phyloP scores from a whole-genome alignment of 2,888 invertebrate genomes.

The Brachylomia viminalis region DNA sequence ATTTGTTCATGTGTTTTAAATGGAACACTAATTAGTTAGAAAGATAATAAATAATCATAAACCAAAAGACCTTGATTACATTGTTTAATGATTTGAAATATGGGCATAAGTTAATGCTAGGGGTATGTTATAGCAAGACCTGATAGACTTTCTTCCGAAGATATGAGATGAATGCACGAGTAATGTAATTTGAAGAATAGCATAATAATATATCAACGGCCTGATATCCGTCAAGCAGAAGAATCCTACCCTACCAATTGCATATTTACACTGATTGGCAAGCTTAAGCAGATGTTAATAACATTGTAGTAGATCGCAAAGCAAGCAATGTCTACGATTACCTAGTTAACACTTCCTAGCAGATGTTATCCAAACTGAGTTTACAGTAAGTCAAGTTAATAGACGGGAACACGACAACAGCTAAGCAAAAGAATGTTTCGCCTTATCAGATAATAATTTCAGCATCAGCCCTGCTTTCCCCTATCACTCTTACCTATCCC shows the following conservation, averaged over 20 bases:
- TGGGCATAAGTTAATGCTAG: not conserved
- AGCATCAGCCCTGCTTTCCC: conserved; percentile 12
- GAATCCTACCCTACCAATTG: not conserved
- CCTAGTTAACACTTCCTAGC: not conserved
- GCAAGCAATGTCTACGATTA: not conserved
- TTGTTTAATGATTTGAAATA: not conserved
- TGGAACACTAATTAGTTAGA: not conserved
- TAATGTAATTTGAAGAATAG: not conserved
- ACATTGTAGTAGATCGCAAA: not conserved
- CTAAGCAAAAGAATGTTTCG: not conserved
- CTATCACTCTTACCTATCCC: not conserved
- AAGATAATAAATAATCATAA: conserved; percentile 9
- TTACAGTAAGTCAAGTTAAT: not conserved
- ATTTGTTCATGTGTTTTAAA: conserved; percentile 29
- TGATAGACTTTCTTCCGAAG: not conserved
- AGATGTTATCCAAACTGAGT: not conserved
- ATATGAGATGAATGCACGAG: not conserved
- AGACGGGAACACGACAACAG: not conserved
- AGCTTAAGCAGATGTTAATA: not conserved
- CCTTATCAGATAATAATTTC: conserved; percentile 8
- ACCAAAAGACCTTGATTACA: not conserved
- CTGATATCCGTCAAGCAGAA: not conserved
- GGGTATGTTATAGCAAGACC: not conserved
- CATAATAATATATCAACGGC: not conserved
- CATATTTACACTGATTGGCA: not conserved